Evolutionary conservation across 2,888 invertebrate species (phyloP), one percentile per base, ranked within the genome.

Genomic region (Podotricha telesiphe): DNA sequence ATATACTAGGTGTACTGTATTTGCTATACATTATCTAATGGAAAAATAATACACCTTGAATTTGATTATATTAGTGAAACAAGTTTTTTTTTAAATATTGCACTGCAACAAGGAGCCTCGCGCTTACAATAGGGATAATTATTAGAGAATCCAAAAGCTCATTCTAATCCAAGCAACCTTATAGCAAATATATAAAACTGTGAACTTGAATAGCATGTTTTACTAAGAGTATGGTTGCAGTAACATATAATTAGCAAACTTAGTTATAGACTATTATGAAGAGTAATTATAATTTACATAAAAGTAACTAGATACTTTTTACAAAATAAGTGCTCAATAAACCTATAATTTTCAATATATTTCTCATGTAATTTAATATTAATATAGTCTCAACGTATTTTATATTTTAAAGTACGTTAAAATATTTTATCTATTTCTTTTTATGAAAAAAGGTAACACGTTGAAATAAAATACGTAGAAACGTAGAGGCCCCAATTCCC

Each of bases 401-500:
- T n/a, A 45, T 45, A 17, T 45, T 22, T 17, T 13, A 42, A 59
- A 45, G 10, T 45, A 22, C 4, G 20, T 11, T 20, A 37, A 20
- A 10, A 22, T 17, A 42, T 22, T 22, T 45, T 17, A 20, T n/a
- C 58, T 59, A n/a, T 45, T 59, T 22, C 59, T 22, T 68, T 63
- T 59, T 51, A 55, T 53, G 45, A 53, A 66, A 68, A 68, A 37
- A 58, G 63, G 63, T 65, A 47, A 68, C 47, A 50, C 50, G 68
- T 70, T 65, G 64, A 72, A 68, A 68, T 55, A 28, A 66, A 67
- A 66, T 64, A 69, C 70, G 69, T 53, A 68, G 67, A 59, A 42
- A 59, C 47, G 74, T 65, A 73, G 73, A 75, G 76, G 78, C 77
- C 78, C 76, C 77, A 62, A 67, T 67, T 66, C 66, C 50, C 73